Percentiles rank a stretch among this genome's conserved stretches.
Conservation (phyloP, 2,888 invertebrate species). For the Coremacera marginata region DNA sequence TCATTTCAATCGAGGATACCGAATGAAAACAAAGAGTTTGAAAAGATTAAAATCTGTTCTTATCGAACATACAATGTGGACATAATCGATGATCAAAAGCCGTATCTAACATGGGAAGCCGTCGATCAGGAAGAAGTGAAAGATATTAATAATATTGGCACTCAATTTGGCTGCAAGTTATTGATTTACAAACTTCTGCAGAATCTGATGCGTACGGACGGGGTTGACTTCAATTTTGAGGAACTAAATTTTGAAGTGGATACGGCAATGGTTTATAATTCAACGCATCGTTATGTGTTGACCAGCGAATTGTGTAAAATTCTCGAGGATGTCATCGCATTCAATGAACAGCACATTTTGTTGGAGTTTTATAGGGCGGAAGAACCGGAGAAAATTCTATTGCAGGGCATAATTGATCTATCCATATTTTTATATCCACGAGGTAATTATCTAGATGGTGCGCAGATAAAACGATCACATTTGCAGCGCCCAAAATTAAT, state of each 20-base stretch:
- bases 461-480: no score
- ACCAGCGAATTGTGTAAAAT: constrained; percentile 50
- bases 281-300: constrained; percentile 58
- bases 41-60: constrained; percentile 51
- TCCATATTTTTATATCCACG: constrained; percentile 58
- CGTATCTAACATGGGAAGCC: constrained; percentile 51
- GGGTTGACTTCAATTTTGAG: constrained; percentile 46
- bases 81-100: constrained; percentile 53
- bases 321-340: constrained; percentile 51
- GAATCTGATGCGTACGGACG: constrained; percentile 49
- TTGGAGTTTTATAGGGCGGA: constrained; percentile 53
- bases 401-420: constrained; percentile 54
- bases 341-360: constrained; percentile 52
- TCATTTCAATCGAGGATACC: constrained; percentile 49
- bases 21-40: constrained; percentile 35
- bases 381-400: constrained; percentile 48
- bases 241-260: constrained; percentile 48
- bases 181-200: constrained; percentile 40
- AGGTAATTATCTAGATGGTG: constrained; percentile 45
- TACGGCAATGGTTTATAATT: constrained; percentile 57
- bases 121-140: constrained; percentile 35
- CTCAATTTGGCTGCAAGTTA: constrained; percentile 39
- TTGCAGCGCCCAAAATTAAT: no score
- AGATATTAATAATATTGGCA: constrained; percentile 50
- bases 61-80: constrained; percentile 50